phyloP scores from a whole-genome alignment of 2,113 vertebrate genomes.

The Petroica traversi region DNA sequence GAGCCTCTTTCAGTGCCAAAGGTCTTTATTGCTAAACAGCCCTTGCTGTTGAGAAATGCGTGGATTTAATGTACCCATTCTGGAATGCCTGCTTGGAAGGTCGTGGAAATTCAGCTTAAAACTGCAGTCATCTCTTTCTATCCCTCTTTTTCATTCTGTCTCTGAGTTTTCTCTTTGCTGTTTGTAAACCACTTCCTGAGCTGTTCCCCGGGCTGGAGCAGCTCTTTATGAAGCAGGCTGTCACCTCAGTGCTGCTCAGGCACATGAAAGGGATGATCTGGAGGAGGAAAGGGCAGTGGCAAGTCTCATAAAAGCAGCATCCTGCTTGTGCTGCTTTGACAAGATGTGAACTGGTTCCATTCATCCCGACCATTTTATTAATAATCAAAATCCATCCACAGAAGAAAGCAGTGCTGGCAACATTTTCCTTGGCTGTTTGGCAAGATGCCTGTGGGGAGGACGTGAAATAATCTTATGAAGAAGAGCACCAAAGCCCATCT shows the following conservation, averaged over 20 bases:
- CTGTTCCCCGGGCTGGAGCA: neutral
- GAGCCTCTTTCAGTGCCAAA: constrained; percentile 14
- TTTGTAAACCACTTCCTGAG: neutral
- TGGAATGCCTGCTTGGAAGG: neutral
- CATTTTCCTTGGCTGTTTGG: neutral
- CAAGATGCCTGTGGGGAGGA: neutral
- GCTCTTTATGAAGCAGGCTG: neutral
- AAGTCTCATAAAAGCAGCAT: constrained; percentile 19
- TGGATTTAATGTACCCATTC: neutral
- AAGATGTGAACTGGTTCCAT: neutral
- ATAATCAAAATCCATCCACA: neutral
- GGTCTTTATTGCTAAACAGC: constrained; percentile 51
- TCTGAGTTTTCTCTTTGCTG: neutral
- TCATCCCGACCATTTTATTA: neutral
- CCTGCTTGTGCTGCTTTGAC: neutral
- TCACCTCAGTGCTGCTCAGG: neutral
- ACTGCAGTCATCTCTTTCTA: neutral
- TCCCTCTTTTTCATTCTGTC: neutral
- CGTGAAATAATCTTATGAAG: neutral
- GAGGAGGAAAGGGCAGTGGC: neutral
- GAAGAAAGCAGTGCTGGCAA: neutral
- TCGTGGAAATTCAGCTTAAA: neutral
- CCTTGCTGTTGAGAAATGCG: neutral
- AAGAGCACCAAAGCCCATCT: neutral
- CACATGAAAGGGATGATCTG: constrained; percentile 8